A percentile compares a stretch with the other conserved stretches of the same genome.
Conservation (phyloP, 2,888 invertebrate species). For the Hoplodrina blanda region DNA sequence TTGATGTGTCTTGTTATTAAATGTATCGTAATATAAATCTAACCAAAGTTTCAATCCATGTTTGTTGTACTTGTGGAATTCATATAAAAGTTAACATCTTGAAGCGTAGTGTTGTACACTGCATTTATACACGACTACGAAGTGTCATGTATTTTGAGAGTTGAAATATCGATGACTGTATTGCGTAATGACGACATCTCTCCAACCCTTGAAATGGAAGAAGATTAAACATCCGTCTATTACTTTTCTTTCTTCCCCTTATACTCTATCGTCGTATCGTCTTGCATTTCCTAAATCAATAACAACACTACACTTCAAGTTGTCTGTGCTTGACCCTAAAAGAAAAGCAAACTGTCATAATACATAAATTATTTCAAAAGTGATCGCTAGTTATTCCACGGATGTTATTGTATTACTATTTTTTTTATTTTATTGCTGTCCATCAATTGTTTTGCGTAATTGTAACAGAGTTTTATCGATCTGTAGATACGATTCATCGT, state of each 20-base stretch:
- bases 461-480: slow-evolving; percentile 88
- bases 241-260: not conserved
- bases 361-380: slow-evolving; percentile 21
- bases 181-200: not conserved
- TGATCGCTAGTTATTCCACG: slow-evolving; percentile 51
- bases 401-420: slow-evolving; percentile 72
- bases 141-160: not conserved
- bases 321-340: slow-evolving; percentile 17
- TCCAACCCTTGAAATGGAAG: not conserved
- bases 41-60: slow-evolving; percentile 72
- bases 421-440: slow-evolving; percentile 88
- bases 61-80: slow-evolving; percentile 48
- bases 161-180: not conserved
- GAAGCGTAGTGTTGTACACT: slow-evolving; percentile 31
- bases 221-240: not conserved
- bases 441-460: slow-evolving; percentile 85
- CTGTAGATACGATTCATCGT: slow-evolving; percentile 83
- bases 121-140: slow-evolving; percentile 10
- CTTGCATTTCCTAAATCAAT: slow-evolving; percentile 14
- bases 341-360: slow-evolving; percentile 27
- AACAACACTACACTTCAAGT: slow-evolving; percentile 40
- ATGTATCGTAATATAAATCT: slow-evolving; percentile 64
- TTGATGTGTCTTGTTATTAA: slow-evolving; percentile 63
- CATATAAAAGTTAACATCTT: slow-evolving; percentile 25
- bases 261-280: not conserved